These are phyloP conservation scores for Dinocampus coccinellae DNA, from an alignment of 2,888 invertebrate genomes.

Conservation along the genomic window DNA sequence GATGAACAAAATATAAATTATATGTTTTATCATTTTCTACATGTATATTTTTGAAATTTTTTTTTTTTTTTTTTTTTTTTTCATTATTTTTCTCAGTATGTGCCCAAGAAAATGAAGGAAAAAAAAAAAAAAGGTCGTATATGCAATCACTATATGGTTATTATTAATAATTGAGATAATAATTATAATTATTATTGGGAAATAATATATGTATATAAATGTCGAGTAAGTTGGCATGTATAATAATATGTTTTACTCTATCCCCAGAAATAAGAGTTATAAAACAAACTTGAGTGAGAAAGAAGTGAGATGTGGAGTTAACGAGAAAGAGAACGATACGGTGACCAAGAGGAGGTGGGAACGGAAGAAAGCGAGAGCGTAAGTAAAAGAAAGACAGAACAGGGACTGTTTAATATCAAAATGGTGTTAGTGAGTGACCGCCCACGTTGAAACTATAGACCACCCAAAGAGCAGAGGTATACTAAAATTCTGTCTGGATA, in stretches of 20 bases:
- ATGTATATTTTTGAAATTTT: no score
- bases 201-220: slow-evolving; percentile 3
- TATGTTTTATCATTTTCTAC: no score
- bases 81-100: no score
- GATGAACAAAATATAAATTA: no score
- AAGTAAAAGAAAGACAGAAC: slow-evolving; percentile 36
- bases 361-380: not conserved
- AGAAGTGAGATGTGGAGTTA: not conserved
- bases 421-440: slow-evolving; percentile 66
- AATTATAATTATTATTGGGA: slow-evolving; percentile 16
- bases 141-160: no score
- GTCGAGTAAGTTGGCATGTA: slow-evolving; percentile 1
- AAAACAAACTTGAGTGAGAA: not conserved
- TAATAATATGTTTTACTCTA: not conserved
- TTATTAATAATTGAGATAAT: slow-evolving; percentile 1
- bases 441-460: slow-evolving; percentile 63
- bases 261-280: not conserved
- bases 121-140: no score
- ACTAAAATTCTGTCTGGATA: slow-evolving; percentile 3
- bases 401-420: slow-evolving; percentile 60
- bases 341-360: no score
- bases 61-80: no score
- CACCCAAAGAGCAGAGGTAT: slow-evolving; percentile 60
- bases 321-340: not conserved
- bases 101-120: no score